These are phyloP conservation scores for Scaptomyza polygonia DNA, from an alignment of 2,888 invertebrate genomes.

Conservation along the genomic window DNA sequence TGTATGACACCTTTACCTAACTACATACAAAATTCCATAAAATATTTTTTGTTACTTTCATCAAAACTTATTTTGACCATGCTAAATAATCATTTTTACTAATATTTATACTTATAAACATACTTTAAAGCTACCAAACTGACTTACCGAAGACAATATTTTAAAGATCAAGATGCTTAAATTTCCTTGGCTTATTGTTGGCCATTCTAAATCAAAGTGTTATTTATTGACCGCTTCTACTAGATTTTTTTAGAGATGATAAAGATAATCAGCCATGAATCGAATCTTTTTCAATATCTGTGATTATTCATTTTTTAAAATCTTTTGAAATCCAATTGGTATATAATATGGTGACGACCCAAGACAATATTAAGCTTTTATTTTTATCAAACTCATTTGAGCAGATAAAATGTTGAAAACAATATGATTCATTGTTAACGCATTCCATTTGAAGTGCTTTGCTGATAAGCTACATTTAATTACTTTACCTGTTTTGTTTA, in stretches of 20 bases:
- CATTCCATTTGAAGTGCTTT: constrained; percentile 20
- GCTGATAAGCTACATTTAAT: constrained; percentile 40
- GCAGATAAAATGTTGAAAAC: constrained; percentile 29
- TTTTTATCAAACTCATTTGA: constrained; percentile 37
- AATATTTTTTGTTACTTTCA: no score
- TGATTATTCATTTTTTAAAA: background rate
- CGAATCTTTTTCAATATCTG: no score
- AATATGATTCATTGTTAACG: constrained; percentile 17
- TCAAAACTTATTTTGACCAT: no score
- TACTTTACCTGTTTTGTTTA: constrained; percentile 6
- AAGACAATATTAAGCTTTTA: constrained; percentile 11
- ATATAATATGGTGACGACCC: constrained; percentile 12
- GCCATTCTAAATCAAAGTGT: background rate
- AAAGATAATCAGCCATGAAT: background rate
- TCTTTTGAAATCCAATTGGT: background rate
- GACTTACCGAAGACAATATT: constrained; percentile 24
- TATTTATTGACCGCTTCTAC: background rate
- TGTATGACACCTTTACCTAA: no score
- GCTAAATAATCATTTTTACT: background rate
- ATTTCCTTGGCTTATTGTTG: no score
- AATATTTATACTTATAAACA: background rate
- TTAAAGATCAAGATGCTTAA: background rate
- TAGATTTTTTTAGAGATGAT: background rate
- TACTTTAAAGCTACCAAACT: no score
- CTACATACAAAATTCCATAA: no score